A percentile compares a stretch with the other conserved stretches of the same genome.
These are phyloP conservation scores for Tadarida brasiliensis DNA, from an alignment of 2,797 vertebrate genomes.

Conservation along the genomic window DNA sequence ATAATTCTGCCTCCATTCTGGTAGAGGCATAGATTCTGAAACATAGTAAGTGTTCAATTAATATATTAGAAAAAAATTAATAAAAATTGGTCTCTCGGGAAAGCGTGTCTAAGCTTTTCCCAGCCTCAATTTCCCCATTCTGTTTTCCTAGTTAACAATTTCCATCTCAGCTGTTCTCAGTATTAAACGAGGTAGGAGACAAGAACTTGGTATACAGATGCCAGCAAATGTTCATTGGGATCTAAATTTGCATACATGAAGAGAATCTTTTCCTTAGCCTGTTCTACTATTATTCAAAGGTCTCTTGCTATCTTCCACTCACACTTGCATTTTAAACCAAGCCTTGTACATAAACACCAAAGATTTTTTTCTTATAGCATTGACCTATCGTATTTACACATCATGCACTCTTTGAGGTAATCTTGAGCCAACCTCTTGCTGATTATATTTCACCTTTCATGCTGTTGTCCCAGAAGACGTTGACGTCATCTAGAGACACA, in stretches of 20 bases:
- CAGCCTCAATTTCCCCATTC: neutral
- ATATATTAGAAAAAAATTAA: neutral
- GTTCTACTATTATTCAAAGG: neutral
- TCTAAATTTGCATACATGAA: neutral
- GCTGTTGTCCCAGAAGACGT: conserved; percentile 71
- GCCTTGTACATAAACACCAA: neutral
- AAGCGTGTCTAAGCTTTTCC: neutral
- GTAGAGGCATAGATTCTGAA: neutral
- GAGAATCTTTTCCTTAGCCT: neutral
- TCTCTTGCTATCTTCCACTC: neutral
- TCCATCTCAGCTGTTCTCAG: neutral
- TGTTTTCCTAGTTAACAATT: neutral
- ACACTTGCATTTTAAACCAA: conserved; percentile 38
- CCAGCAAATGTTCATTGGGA: neutral
- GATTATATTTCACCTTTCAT: conserved; percentile 72
- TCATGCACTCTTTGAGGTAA: conserved; percentile 59
- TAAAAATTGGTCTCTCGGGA: neutral
- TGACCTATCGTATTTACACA: neutral
- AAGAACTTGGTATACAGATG: neutral
- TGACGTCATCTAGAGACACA: conserved; percentile 75
- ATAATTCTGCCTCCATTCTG: neutral
- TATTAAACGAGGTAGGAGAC: neutral
- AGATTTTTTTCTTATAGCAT: conserved; percentile 41
- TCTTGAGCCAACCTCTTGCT: conserved; percentile 54
- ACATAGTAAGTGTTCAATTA: neutral